Evolutionary conservation across 2,797 vertebrate species (phyloP), one percentile per base, ranked within the genome.

Genomic region (Malurus splendens): DNA sequence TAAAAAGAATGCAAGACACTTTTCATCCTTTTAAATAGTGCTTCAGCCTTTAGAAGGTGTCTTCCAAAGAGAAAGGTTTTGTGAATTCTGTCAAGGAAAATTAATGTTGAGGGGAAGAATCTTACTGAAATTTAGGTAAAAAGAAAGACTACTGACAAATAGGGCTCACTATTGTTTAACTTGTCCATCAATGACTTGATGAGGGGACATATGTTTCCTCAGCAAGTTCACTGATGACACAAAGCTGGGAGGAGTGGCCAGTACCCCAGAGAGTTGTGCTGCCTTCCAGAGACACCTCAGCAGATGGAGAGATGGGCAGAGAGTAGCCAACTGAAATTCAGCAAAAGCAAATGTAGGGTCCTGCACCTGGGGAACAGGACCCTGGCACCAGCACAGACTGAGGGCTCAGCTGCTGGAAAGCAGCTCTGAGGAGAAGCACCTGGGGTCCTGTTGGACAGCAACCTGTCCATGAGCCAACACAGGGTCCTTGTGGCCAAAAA

Each of bases 341-440:
- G 0, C 20, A 39, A 45, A 67, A 14, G 1, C 6, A 60, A 33
- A 0, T 3, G 4, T 24, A 56, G n/a, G 13, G 33, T 70, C 36
- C 45, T 51, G 14, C 5, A 18, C 2, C 22, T 30, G 25, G 5
- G 12, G 3, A 89, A 39, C 1, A 76, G 36, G 36, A 36, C 5
- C 7, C 11, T 33, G 2, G 4, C 14, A 52, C 2, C 33, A 60
- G 19, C 3, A 12, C 3, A 7, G 4, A 5, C 25, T 57, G 56
- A 24, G 27, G 19, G 2, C 6, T 7, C 22, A 20, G 0, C 23
- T 44, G 25, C 13, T 28, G 14, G 32, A 7, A 50, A 51, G 41
- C 22, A 84, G 54, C 38, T 74, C 57, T 55, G 41, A 18, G 30
- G 45, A 59, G 25, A n/a, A 59, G 8, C 6, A 17, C 4, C 4